Evolutionary conservation across 2,113 vertebrate genomes (phyloP).

Genomic region (Phrynosoma platyrhinos): DNA sequence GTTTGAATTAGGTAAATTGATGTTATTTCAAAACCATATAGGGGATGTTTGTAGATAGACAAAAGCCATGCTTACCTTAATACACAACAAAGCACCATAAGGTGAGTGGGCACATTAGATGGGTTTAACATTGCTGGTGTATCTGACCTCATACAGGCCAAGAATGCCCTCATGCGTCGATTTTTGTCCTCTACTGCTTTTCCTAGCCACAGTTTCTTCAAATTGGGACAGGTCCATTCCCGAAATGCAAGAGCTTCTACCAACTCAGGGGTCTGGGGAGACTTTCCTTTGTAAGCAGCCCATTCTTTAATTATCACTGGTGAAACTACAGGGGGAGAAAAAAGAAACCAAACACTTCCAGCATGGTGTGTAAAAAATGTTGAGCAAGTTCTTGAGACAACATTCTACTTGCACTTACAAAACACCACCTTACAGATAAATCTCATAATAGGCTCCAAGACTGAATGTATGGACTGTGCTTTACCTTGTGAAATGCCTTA

Average conservation of each 20-base stretch:
- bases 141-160: conserved; percentile 96
- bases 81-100: conserved; percentile 96
- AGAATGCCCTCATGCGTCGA: conserved; percentile 92
- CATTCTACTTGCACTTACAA: background rate
- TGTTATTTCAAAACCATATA: background rate
- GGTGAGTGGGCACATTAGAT: conserved; percentile 90
- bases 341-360: background rate
- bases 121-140: conserved; percentile 96
- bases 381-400: background rate
- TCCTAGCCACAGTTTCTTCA: conserved; percentile 95
- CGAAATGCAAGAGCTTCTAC: conserved; percentile 95
- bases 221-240: conserved; percentile 96
- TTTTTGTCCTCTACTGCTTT: conserved; percentile 96
- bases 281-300: conserved; percentile 97
- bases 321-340: conserved; percentile 77
- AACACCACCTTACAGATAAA: background rate
- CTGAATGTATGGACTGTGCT: background rate
- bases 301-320: conserved; percentile 95
- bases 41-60: background rate
- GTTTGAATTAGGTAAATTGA: background rate
- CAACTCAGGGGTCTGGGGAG: conserved; percentile 94
- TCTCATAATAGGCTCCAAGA: background rate
- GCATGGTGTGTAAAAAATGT: background rate
- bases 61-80: conserved; percentile 83
- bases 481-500: background rate